These are phyloP conservation scores for Larimichthys polyactis DNA, from an alignment of 2,113 vertebrate species.

Conservation along the genomic window DNA sequence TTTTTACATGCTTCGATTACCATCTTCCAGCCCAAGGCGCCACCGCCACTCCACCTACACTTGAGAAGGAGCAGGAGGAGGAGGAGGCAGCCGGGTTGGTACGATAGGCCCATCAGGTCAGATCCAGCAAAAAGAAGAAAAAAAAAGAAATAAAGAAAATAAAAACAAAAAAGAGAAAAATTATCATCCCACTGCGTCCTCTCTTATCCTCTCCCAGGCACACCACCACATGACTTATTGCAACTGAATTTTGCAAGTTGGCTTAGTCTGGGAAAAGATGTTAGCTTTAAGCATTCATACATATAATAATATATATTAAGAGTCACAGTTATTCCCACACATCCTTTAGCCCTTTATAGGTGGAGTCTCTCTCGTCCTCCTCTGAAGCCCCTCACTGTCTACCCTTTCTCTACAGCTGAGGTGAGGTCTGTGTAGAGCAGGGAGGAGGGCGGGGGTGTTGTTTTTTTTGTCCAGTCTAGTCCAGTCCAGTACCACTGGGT, in stretches of 20 bases:
- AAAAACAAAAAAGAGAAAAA: not conserved
- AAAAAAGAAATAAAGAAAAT: slow-evolving; percentile 37
- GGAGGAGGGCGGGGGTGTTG: not conserved
- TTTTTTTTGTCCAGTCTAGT: slow-evolving; percentile 52
- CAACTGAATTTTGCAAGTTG: slow-evolving; percentile 79
- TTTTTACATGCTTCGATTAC: slow-evolving; percentile 37
- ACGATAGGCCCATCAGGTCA: slow-evolving; percentile 33
- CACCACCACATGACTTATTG: slow-evolving; percentile 77
- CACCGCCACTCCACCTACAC: no score
- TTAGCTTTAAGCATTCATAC: slow-evolving; percentile 77
- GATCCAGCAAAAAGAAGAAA: slow-evolving; percentile 43
- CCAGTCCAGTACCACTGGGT: slow-evolving; percentile 24
- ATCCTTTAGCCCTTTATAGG: slow-evolving; percentile 86
- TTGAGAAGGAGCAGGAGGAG: not conserved
- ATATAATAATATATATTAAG: slow-evolving; percentile 70
- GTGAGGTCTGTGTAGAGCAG: slow-evolving; percentile 46
- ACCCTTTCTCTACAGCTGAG: slow-evolving; percentile 51
- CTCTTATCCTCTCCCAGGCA: slow-evolving; percentile 55
- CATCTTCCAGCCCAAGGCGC: slow-evolving; percentile 2
- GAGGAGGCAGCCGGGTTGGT: not conserved
- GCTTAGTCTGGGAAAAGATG: slow-evolving; percentile 74
- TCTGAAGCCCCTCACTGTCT: slow-evolving; percentile 36
- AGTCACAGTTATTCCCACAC: slow-evolving; percentile 79
- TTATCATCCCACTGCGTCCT: slow-evolving; percentile 80
- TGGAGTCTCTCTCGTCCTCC: slow-evolving; percentile 73